Base-by-base conservation (phyloP, 92 coral and sea anemone genomes). In the Porites cylindrica region DNA sequence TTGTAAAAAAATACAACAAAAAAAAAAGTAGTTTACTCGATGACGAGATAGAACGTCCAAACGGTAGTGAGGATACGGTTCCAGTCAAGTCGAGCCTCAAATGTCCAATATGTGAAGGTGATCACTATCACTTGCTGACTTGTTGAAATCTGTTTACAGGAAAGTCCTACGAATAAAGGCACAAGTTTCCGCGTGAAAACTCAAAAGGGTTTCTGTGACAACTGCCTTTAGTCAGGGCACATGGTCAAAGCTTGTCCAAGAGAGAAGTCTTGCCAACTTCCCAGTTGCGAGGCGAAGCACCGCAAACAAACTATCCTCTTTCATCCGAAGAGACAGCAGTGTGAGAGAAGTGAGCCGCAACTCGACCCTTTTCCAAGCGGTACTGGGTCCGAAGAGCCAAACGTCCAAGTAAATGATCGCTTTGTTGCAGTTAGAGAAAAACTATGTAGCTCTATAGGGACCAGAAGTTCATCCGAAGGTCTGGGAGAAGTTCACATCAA, bases 161-260 rank as follows among this genome's bases (percentile, higher is more conserved):
- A 70, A 93, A 80, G 81, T 56, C 88, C 0, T 18, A 50, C 59
- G 88, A 88, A 65, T 91, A 93, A 70, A 66, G 93, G 65, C 56
- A 82, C 76, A 90, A 84, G 77, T 64, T 93, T 54, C 66, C 87
- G 24, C 85, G 90, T 24, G 64, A 67, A 19, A 88, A 83, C 32
- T 29, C 32, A 29, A 29, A 29, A 29, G 51, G 85, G 82, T 4
- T 91, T 93, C 59, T 93, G 94, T 26, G 91, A 91, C 69, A 93
- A 93, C 78, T 93, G 96, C 62, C 86, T 85, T 16, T 62, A 76
- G 81, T 26, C 89, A 21, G 90, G 87, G 1, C 91, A 91, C 68
- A 84, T 79, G 66, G 91, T 93, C 8, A 85, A 54, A n/a, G 69
- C 51, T 91, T 29, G 93, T 54, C 79, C 69, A 47, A 89, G 91